phyloP scores from a whole-genome alignment of 2,888 invertebrate species.

The Selenia dentaria region DNA sequence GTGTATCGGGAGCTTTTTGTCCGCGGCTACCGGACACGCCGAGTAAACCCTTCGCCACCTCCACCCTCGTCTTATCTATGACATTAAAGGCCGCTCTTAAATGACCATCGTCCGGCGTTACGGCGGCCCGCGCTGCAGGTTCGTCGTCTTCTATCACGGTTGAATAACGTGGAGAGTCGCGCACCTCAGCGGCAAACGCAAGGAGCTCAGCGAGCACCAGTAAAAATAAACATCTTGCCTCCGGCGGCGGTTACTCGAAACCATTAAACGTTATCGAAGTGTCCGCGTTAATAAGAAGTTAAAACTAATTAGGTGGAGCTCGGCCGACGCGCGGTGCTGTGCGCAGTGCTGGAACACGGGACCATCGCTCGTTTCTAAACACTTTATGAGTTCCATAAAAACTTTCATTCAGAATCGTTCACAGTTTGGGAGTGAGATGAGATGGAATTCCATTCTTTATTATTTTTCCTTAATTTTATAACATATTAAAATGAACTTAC shows the following conservation, averaged over 20 bases:
- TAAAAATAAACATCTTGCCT: conserved; percentile 46
- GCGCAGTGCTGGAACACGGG: neutral
- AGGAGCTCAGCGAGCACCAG: conserved; percentile 32
- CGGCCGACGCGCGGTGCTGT: conserved; percentile 8
- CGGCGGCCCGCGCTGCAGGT: neutral
- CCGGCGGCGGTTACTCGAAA: conserved; percentile 40
- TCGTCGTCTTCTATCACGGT: neutral
- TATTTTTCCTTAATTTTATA: neutral
- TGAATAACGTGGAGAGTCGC: conserved; percentile 7
- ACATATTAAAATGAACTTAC: conserved; percentile 4
- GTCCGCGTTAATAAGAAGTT: conserved; percentile 51
- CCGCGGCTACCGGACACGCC: conserved; percentile 27
- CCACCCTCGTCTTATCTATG: conserved; percentile 56
- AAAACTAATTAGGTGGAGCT: conserved; percentile 55
- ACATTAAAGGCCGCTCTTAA: conserved; percentile 54
- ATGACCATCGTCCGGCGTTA: conserved; percentile 27
- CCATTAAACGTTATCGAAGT: conserved; percentile 57
- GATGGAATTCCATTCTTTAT: conserved; percentile 3
- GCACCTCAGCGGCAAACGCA: neutral
- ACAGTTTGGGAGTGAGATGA: neutral
- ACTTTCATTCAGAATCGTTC: conserved; percentile 1
- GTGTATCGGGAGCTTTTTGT: conserved; percentile 15
- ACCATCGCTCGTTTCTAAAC: conserved; percentile 15
- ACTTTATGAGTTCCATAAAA: conserved; percentile 17
- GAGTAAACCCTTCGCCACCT: conserved; percentile 37